Evolutionary conservation across 1,140 invertebrate genomes (phyloP), one percentile per base, ranked within the genome.

Genomic region (Plectus sambesii): DNA sequence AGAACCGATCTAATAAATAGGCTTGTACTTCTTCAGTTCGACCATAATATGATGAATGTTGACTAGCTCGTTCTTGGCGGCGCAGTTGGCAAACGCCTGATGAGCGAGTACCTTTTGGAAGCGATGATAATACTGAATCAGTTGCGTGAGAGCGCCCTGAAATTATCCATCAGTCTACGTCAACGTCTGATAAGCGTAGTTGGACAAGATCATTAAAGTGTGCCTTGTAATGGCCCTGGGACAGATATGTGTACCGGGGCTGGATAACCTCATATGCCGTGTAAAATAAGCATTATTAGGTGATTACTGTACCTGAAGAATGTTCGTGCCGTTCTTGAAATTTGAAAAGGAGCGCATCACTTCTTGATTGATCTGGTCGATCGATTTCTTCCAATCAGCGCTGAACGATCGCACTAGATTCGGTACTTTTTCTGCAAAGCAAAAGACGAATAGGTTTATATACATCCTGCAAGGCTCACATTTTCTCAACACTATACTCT

Each of bases 41-140:
- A 96, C 87, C 86, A 96, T 97, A 48, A 99, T 84, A 47, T 94
- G 85, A 75, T 98, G 93, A 68, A 96, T 93, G 69, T 96, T 97
- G 0, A 93, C 87, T 19, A 98, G 76, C 71, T 96, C 87, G 20
- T 83, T 81, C 57, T 85, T 77, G 3, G 82, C 81, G 66, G 84
- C 82, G 49, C 75, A 61, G 53, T 74, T 72, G 42, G 72, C 69
- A 56, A 80, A 77, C 5, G 74, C 70, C 43, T 70, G 68, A 3
- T 87, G 85, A 2, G 83, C 82, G n/a, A 98, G 70, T 25, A 97
- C 78, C 72, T 97, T 96, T 60, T 89, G 85, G 70, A 99, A 92
- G 55, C 89, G 78, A 71, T 97, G 86, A 72, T 98, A 96, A 75
- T 97, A 97, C 72, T 96, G 87, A 23, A 98, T 84, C 25, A 98